Evolutionary conservation across 2,113 vertebrate genomes (phyloP).

Genomic region (human (Homo sapiens)): DNA sequence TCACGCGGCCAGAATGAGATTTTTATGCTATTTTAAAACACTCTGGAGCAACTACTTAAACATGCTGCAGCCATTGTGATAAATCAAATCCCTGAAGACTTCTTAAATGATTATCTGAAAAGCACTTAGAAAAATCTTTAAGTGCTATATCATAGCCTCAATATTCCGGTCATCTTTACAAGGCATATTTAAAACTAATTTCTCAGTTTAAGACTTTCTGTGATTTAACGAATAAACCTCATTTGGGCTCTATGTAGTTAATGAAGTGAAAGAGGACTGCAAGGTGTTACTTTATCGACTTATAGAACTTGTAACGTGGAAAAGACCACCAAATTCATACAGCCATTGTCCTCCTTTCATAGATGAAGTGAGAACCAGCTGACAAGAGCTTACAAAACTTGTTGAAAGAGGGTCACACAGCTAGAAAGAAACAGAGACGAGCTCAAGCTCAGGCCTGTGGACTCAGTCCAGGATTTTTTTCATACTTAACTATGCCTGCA

Average conservation of each 20-base stretch:
- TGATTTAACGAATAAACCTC: not conserved
- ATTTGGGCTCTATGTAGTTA: not conserved
- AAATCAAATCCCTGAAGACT: not conserved
- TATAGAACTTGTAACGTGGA: not conserved
- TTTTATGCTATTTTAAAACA: slow-evolving; percentile 60
- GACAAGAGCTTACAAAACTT: not conserved
- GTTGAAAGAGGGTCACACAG: not conserved
- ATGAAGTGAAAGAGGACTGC: not conserved
- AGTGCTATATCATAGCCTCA: not conserved
- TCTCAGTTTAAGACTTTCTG: not conserved
- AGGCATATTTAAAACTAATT: not conserved
- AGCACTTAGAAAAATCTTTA: slow-evolving; percentile 13
- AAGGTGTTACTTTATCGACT: not conserved
- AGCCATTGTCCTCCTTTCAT: not conserved
- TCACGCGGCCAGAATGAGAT: not conserved
- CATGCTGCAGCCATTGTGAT: not conserved
- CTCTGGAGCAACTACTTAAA: slow-evolving; percentile 51
- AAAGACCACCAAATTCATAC: not conserved
- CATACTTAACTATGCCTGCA: fast-evolving
- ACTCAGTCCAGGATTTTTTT: not conserved
- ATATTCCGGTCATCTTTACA: not conserved
- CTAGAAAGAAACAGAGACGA: not conserved
- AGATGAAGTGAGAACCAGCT: not conserved
- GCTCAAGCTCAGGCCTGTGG: not conserved
- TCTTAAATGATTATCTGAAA: slow-evolving; percentile 14